A percentile compares a stretch with the other conserved stretches of the same genome.
Evolutionary conservation across 2,888 invertebrate species (phyloP).

Genomic region (Calameuta idolon): DNA sequence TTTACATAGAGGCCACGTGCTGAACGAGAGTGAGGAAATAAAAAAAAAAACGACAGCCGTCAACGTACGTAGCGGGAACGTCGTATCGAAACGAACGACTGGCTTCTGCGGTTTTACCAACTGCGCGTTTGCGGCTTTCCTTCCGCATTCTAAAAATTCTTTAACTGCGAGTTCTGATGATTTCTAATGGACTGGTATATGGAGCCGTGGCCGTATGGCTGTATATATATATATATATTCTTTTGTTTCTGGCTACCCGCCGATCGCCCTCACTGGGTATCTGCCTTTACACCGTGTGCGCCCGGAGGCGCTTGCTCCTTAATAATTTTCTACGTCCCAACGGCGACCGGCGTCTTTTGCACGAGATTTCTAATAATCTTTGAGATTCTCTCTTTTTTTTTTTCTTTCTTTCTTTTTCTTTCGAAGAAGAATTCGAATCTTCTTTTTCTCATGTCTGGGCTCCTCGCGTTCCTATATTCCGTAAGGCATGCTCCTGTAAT

Average conservation of each 20-base stretch:
- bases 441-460: slow-evolving; percentile 14
- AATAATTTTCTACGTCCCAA: slow-evolving; percentile 7
- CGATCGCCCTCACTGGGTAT: not conserved
- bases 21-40: slow-evolving; percentile 29
- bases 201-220: slow-evolving; percentile 6
- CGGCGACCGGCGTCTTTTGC: slow-evolving; percentile 9
- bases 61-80: slow-evolving; percentile 24
- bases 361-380: slow-evolving; percentile 9
- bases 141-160: slow-evolving; percentile 61
- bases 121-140: slow-evolving; percentile 55
- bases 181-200: slow-evolving; percentile 45
- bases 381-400: slow-evolving; percentile 4
- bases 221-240: slow-evolving; percentile 25
- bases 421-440: not conserved
- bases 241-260: slow-evolving; percentile 26
- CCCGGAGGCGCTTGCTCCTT: not conserved
- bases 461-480: slow-evolving; percentile 5
- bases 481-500: not conserved
- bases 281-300: not conserved
- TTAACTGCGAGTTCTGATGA: slow-evolving; percentile 46
- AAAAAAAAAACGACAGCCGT: slow-evolving; percentile 40
- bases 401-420: slow-evolving; percentile 5
- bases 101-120: slow-evolving; percentile 56
- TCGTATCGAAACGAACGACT: slow-evolving; percentile 50
- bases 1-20: slow-evolving; percentile 3